Conservation (phyloP, 2,797 vertebrate species). For the Cygnus olor region DNA sequence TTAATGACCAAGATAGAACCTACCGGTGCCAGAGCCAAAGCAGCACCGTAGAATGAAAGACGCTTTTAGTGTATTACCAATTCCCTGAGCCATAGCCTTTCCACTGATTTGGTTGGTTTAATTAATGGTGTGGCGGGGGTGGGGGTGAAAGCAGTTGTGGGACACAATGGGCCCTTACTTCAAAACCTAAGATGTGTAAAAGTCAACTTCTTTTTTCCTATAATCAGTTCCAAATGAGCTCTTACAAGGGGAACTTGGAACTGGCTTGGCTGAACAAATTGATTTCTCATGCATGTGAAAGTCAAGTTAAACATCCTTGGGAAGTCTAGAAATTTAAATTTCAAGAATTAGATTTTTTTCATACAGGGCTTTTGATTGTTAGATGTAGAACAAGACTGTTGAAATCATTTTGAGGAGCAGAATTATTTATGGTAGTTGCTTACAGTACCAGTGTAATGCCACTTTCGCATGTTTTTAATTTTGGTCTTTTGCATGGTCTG, state of each 20-base stretch:
- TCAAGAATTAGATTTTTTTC: constrained; percentile 43
- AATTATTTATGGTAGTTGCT: constrained; percentile 72
- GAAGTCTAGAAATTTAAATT: constrained; percentile 47
- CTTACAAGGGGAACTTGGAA: constrained; percentile 42
- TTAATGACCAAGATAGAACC: background rate
- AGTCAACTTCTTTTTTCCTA: background rate
- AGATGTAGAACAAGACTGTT: constrained; percentile 50
- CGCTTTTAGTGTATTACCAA: background rate
- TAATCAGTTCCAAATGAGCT: constrained; percentile 80
- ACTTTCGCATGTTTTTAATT: constrained; percentile 28
- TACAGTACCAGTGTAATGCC: constrained; percentile 26
- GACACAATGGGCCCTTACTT: constrained; percentile 39
- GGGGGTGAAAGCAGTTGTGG: background rate
- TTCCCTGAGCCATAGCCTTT: background rate
- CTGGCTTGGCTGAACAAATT: constrained; percentile 57
- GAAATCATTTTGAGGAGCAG: constrained; percentile 50
- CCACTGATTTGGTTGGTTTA: background rate
- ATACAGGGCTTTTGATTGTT: constrained; percentile 49
- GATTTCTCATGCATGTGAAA: constrained; percentile 63
- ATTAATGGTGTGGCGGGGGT: background rate
- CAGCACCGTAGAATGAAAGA: background rate
- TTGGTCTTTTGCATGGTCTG: constrained; percentile 13
- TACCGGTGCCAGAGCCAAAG: background rate
- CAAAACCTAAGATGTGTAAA: constrained; percentile 30
- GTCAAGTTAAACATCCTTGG: constrained; percentile 29